Conservation (phyloP, 2,888 invertebrate species). For the Cabera pusaria region DNA sequence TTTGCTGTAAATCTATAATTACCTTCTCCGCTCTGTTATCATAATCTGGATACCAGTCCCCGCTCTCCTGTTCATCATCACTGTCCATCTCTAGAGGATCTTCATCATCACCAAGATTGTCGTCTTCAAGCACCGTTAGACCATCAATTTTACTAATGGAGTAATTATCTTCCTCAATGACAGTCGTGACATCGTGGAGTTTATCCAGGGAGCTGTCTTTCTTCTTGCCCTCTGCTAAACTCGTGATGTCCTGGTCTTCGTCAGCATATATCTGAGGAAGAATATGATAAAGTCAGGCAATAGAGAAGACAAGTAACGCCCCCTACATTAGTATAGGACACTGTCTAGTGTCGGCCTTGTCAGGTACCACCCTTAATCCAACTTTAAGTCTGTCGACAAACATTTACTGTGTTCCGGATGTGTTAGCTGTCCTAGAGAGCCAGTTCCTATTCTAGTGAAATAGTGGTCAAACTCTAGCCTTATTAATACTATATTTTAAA, state of each 20-base stretch:
- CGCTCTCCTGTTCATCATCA: slow-evolving; percentile 65
- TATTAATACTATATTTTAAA: too few species aligned
- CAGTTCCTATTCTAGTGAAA: too few species aligned
- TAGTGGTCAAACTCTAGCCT: too few species aligned
- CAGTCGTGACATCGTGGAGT: too few species aligned
- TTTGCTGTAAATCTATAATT: slow-evolving; percentile 1
- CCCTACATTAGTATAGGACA: slow-evolving; percentile 27
- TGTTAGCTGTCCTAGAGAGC: too few species aligned
- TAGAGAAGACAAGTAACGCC: slow-evolving; percentile 38
- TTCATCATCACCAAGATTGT: slow-evolving; percentile 60
- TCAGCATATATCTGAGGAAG: slow-evolving; percentile 66
- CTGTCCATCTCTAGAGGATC: slow-evolving; percentile 59
- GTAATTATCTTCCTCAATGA: too few species aligned
- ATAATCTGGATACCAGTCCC: slow-evolving; percentile 70
- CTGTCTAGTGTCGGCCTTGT: too few species aligned
- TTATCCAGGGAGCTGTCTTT: slow-evolving; percentile 58
- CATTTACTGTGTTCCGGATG: too few species aligned
- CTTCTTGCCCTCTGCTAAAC: slow-evolving; percentile 38
- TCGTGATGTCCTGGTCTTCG: slow-evolving; percentile 56
- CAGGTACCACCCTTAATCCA: too few species aligned
- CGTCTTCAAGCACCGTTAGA: slow-evolving; percentile 68
- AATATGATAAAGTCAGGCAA: slow-evolving; percentile 7
- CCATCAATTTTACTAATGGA: too few species aligned
- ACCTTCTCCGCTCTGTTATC: slow-evolving; percentile 62
- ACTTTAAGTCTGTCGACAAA: too few species aligned